phyloP scores from a whole-genome alignment of 2,888 invertebrate genomes.

The Metalampra italica region DNA sequence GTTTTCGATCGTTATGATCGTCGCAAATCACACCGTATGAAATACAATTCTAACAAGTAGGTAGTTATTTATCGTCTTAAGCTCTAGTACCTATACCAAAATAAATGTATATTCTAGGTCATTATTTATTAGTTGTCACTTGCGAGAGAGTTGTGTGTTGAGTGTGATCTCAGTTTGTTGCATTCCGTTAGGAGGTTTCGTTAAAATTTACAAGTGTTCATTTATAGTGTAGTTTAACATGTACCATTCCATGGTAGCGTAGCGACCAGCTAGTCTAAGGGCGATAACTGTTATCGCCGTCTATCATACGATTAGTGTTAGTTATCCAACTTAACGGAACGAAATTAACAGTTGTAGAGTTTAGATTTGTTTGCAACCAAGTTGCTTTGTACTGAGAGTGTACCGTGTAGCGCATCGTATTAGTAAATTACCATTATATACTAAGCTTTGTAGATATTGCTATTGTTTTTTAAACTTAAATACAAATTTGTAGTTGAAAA shows the following conservation, averaged over 20 bases:
- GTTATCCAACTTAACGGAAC: constrained; percentile 13
- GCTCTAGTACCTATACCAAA: constrained; percentile 73
- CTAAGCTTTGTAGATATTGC: constrained; percentile 57
- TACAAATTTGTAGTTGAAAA: constrained; percentile 29
- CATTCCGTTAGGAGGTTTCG: constrained; percentile 41
- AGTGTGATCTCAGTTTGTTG: constrained; percentile 69
- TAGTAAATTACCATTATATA: constrained; percentile 42
- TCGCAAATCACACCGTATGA: constrained; percentile 45
- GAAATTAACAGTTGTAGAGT: constrained; percentile 29
- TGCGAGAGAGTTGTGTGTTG: constrained; percentile 56
- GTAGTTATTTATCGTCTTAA: constrained; percentile 41
- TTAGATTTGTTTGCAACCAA: constrained; percentile 48
- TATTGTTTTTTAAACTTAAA: constrained; percentile 34
- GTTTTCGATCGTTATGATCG: constrained; percentile 44
- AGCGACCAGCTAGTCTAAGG: constrained; percentile 69
- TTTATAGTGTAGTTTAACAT: constrained; percentile 41
- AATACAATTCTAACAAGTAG: constrained; percentile 35
- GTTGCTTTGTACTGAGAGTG: constrained; percentile 49
- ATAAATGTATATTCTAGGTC: constrained; percentile 65
- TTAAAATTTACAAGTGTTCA: constrained; percentile 56
- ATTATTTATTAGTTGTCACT: constrained; percentile 71
- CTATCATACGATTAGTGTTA: constrained; percentile 34
- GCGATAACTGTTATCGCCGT: constrained; percentile 44
- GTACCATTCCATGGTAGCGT: constrained; percentile 63
- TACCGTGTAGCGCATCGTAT: constrained; percentile 35